phyloP scores from a whole-genome alignment of 2,888 invertebrate species.

The Acrocyrtus sp. region DNA sequence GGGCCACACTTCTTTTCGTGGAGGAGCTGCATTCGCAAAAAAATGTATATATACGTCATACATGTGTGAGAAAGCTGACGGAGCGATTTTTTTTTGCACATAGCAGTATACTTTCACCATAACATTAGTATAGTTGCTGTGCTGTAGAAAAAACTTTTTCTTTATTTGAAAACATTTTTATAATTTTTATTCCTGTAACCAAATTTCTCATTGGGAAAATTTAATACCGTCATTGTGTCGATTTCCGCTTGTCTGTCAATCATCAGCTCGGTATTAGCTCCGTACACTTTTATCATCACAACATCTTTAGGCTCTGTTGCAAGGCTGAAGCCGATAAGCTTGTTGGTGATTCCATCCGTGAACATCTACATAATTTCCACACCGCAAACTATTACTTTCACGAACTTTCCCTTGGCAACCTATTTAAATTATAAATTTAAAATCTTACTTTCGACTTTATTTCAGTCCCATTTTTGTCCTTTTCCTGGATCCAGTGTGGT shows the following conservation, averaged over 20 bases:
- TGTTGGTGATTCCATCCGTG: conserved; percentile 95
- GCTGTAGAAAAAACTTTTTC: no score
- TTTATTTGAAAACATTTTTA: no score
- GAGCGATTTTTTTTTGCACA: no score
- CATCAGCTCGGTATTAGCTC: conserved; percentile 90
- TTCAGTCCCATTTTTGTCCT: conserved; percentile 64
- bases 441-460: conserved; percentile 78
- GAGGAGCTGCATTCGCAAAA: conserved; percentile 70
- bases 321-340: conserved; percentile 80
- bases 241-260: conserved; percentile 90
- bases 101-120: no score
- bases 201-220: no score
- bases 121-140: no score
- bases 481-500: conserved; percentile 75
- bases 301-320: conserved; percentile 72
- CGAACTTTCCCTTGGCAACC: not conserved
- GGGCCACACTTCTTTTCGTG: conserved; percentile 85
- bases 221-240: conserved; percentile 66
- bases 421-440: not conserved
- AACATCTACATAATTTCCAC: conserved; percentile 74
- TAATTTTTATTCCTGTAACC: no score
- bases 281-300: conserved; percentile 89
- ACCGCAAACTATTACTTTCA: not conserved
- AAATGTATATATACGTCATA: conserved; percentile 1
- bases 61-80: not conserved